Evolutionary conservation across 2,113 vertebrate species (phyloP).

Genomic region (Nothobranchius kuhntae): DNA sequence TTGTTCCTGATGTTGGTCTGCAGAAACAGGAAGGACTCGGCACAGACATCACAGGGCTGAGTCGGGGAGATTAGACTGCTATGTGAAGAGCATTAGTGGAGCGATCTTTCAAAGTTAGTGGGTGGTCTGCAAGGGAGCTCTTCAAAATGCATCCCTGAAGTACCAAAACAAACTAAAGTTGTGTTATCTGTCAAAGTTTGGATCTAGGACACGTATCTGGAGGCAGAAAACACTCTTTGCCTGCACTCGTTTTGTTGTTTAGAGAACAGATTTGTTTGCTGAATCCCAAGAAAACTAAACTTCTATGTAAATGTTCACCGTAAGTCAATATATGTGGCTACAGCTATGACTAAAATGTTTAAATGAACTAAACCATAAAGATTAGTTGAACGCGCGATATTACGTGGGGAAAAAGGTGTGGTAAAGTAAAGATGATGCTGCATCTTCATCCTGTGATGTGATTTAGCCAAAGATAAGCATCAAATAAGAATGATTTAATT

Average conservation of each 20-base stretch:
- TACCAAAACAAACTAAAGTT: background rate
- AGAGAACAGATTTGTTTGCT: conserved; percentile 50
- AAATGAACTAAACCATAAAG: too few species aligned
- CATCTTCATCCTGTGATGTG: background rate
- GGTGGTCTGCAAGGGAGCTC: conserved; percentile 48
- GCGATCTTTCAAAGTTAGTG: conserved; percentile 30
- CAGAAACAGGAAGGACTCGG: conserved; percentile 54
- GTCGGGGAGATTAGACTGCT: conserved; percentile 20
- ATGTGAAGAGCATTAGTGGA: conserved; percentile 25
- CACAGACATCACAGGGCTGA: background rate
- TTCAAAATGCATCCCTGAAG: conserved; percentile 27
- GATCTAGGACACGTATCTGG: conserved; percentile 58
- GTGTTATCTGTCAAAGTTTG: conserved; percentile 48
- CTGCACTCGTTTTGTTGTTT: conserved; percentile 15
- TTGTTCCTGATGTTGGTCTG: conserved; percentile 25
- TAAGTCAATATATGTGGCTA: too few species aligned
- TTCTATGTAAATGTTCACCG: too few species aligned
- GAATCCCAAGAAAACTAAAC: background rate
- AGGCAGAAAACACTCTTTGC: conserved; percentile 29
- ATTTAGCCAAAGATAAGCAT: background rate
- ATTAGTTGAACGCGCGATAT: too few species aligned
- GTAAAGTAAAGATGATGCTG: too few species aligned
- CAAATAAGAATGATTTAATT: conserved; percentile 20
- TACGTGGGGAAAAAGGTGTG: too few species aligned
- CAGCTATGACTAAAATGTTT: too few species aligned